Conservation (phyloP, 2,797 vertebrate species). For the Enoplosus armatus region DNA sequence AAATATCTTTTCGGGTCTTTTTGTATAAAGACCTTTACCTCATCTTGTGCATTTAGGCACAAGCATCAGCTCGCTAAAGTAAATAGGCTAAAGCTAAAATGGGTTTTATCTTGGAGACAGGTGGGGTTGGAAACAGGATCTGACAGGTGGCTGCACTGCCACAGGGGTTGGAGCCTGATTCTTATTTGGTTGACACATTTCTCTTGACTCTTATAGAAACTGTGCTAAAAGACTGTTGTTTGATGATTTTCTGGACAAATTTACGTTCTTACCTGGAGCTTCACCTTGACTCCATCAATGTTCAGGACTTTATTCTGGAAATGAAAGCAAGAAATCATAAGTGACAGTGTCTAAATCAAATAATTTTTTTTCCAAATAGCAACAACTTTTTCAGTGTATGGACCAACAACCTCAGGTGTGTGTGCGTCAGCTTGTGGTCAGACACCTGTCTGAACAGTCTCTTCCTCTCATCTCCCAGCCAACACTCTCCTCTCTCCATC, state of each 20-base stretch:
- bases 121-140: conserved; percentile 18
- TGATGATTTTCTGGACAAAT: conserved; percentile 15
- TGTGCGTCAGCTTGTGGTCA: conserved; percentile 20
- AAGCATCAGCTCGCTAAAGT: not conserved
- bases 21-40: not conserved
- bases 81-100: conserved; percentile 15
- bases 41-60: not conserved
- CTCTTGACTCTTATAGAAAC: not conserved
- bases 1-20: conserved; percentile 14
- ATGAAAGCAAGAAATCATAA: conserved; percentile 52
- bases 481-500: conserved; percentile 44
- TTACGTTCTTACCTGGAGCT: conserved; percentile 90
- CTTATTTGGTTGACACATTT: conserved; percentile 9
- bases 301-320: conserved; percentile 97
- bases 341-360: conserved; percentile 29
- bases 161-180: not conserved
- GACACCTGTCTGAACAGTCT: conserved; percentile 22
- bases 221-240: not conserved
- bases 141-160: not conserved
- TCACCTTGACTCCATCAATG: conserved; percentile 94
- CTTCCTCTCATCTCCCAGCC: conserved; percentile 37
- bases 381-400: conserved; percentile 3
- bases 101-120: not conserved
- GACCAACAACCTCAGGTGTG: conserved; percentile 3
- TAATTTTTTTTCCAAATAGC: conserved; percentile 7